phyloP scores from a whole-genome alignment of 2,113 vertebrate species.

The Hyaena hyaena region DNA sequence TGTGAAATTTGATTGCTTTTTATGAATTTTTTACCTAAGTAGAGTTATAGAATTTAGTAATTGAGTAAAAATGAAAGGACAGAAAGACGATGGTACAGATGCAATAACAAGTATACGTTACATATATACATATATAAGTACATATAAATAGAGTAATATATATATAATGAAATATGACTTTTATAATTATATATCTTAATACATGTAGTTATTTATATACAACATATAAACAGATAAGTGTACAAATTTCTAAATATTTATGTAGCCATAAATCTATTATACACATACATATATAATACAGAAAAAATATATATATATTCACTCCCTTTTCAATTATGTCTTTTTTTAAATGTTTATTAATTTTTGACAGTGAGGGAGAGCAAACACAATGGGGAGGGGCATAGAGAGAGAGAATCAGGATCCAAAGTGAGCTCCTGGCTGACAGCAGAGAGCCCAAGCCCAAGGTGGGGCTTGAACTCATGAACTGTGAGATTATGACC shows the following conservation, averaged over 20 bases:
- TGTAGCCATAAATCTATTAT: background rate
- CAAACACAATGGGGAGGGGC: too few relatives aligned
- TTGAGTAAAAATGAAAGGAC: background rate
- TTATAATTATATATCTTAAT: background rate
- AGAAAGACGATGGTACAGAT: background rate
- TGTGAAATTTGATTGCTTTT: background rate
- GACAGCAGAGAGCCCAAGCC: too few relatives aligned
- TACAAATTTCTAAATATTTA: background rate
- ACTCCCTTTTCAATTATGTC: background rate
- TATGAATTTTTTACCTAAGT: background rate
- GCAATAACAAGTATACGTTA: background rate
- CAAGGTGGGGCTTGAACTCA: too few relatives aligned
- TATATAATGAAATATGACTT: background rate
- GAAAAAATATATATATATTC: background rate
- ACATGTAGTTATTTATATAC: background rate
- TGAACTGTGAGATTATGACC: too few relatives aligned
- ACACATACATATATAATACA: background rate
- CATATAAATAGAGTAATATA: background rate
- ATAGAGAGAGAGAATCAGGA: too few relatives aligned
- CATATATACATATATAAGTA: too few relatives aligned
- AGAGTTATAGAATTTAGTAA: background rate
- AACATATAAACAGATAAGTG: background rate
- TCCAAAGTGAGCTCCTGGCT: too few relatives aligned
- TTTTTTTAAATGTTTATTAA: too few relatives aligned
- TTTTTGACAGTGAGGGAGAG: too few relatives aligned